phyloP scores from a whole-genome alignment of 2,888 invertebrate genomes.

The Cheilosia vernalis region DNA sequence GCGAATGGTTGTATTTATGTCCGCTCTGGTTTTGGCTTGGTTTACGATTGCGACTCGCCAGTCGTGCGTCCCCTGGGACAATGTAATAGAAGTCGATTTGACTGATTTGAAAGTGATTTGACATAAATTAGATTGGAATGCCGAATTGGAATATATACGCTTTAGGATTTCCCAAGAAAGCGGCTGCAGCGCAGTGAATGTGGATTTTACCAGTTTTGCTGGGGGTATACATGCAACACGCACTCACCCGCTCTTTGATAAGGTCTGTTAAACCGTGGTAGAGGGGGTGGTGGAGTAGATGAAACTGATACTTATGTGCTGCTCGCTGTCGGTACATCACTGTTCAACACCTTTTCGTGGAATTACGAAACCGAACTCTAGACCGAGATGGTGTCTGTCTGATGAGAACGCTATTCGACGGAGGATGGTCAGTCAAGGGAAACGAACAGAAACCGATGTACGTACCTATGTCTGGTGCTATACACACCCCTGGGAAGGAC shows the following conservation, averaged over 20 bases:
- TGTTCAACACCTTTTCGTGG: constrained; percentile 75
- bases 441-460: constrained; percentile 54
- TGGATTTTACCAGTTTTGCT: constrained; percentile 33
- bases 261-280: not conserved
- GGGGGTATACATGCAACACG: constrained; percentile 7
- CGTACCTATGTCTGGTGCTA: constrained; percentile 52
- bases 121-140: constrained; percentile 70
- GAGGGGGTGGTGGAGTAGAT: constrained; percentile 1
- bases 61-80: constrained; percentile 61
- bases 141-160: constrained; percentile 43
- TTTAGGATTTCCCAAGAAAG: constrained; percentile 59
- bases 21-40: constrained; percentile 43
- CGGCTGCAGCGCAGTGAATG: constrained; percentile 6
- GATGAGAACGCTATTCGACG: constrained; percentile 59
- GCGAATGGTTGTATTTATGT: constrained; percentile 56
- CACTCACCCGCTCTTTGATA: constrained; percentile 6
- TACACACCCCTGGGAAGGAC: constrained; percentile 64
- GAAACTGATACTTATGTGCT: constrained; percentile 68
- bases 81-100: constrained; percentile 65
- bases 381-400: constrained; percentile 69
- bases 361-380: constrained; percentile 71
- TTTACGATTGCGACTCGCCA: constrained; percentile 9
- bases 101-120: constrained; percentile 74
- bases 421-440: constrained; percentile 57
- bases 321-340: constrained; percentile 72